Evolutionary conservation across 2,888 invertebrate species (phyloP).

Genomic region (Odontothrips loti): DNA sequence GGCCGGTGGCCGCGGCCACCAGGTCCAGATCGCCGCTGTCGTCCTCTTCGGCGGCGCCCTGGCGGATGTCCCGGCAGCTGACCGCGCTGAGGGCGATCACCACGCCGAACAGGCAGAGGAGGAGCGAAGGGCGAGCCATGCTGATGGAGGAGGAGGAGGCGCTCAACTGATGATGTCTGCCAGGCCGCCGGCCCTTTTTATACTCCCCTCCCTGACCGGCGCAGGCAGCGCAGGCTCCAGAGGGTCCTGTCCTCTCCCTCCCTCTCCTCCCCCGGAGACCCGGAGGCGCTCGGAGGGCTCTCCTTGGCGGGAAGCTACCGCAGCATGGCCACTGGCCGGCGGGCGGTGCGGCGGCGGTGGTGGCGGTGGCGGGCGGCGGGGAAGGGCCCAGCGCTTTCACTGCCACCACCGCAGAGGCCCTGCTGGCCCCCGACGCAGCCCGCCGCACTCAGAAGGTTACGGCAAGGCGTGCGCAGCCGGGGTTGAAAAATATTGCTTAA

Average conservation of each 20-base stretch:
- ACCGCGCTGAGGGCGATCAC: not conserved
- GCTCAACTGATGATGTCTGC: conserved; percentile 3
- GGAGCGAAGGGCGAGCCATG: not conserved
- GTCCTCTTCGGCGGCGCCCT: not conserved
- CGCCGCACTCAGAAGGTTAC: too few relatives aligned
- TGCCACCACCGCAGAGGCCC: not conserved
- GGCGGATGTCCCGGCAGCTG: conserved; percentile 17
- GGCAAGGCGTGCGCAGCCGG: not conserved
- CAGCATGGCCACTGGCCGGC: not conserved
- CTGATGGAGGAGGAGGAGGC: not conserved
- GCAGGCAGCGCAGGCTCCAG: not conserved
- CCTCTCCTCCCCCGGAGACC: not conserved
- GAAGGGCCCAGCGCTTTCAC: conserved; percentile 4
- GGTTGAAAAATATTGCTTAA: not conserved
- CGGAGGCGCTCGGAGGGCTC: not conserved
- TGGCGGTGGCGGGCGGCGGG: conserved; percentile 44
- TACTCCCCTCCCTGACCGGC: not conserved
- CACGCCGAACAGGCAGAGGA: conserved; percentile 2
- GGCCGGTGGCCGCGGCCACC: conserved; percentile 46
- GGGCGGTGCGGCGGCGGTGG: conserved; percentile 46
- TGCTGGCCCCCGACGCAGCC: too few relatives aligned
- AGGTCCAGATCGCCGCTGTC: conserved; percentile 33
- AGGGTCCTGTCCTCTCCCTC: not conserved
- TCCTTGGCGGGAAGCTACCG: conserved; percentile 9
- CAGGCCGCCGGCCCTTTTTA: conserved; percentile 3